Percentiles rank a stretch among this genome's conserved stretches.
These are phyloP conservation scores for Doris montereyensis DNA, from an alignment of 2,888 invertebrate genomes.

Conservation along the genomic window DNA sequence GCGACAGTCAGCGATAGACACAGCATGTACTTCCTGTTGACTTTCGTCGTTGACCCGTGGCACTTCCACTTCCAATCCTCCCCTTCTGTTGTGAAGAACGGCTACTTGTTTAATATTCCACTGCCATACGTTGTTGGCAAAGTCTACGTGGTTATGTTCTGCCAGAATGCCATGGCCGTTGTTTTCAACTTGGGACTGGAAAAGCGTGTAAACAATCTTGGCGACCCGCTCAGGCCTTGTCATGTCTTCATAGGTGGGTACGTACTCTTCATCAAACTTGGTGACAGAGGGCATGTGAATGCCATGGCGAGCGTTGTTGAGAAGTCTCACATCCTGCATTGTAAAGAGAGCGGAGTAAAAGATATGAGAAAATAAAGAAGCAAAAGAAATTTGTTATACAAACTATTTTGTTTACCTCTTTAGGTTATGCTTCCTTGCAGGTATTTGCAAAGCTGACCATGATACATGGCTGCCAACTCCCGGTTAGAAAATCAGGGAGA, in stretches of 20 bases:
- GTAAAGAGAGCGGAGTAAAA: conserved; percentile 1
- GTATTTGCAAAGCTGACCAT: too few species aligned
- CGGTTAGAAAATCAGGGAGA: too few species aligned
- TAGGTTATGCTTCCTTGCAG: too few species aligned
- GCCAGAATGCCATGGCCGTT: conserved; percentile 88
- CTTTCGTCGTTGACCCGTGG: conserved; percentile 82
- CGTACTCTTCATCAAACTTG: conserved; percentile 69
- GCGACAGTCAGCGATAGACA: conserved; percentile 88
- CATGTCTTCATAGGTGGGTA: conserved; percentile 70
- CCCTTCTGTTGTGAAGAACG: conserved; percentile 86
- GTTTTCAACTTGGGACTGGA: conserved; percentile 86
- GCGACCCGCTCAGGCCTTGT: conserved; percentile 84
- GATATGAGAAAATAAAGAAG: too few species aligned
- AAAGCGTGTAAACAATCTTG: conserved; percentile 91
- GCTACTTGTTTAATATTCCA: conserved; percentile 91
- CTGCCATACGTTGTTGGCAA: conserved; percentile 97
- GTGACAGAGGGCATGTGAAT: conserved; percentile 71
- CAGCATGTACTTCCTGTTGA: conserved; percentile 79
- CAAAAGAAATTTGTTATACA: too few species aligned
- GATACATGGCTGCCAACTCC: too few species aligned
- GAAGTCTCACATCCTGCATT: conserved; percentile 51
- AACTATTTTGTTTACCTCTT: too few species aligned
- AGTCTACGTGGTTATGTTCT: conserved; percentile 91
- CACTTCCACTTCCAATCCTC: conserved; percentile 89
- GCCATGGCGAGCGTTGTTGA: conserved; percentile 62